Conservation (phyloP, 2,113 vertebrate species). For the Cebidichthys violaceus region DNA sequence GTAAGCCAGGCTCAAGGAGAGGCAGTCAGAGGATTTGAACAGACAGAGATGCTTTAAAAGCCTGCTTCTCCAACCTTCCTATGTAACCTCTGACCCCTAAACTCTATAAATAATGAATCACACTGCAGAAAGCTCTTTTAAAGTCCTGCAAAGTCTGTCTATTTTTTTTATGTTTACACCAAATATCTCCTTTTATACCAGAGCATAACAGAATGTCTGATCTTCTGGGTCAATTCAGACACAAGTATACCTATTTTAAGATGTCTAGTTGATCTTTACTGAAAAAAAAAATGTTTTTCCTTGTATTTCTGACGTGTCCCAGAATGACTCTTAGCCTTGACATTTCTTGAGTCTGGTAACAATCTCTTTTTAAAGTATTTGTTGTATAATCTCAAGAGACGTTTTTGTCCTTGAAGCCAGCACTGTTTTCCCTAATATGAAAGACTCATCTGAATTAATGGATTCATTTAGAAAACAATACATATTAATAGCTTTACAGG, state of each 20-base stretch:
- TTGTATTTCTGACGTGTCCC: background rate
- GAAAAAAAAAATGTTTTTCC: background rate
- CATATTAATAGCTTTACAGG: constrained; percentile 50
- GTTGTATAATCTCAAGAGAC: constrained; percentile 33
- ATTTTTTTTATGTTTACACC: background rate
- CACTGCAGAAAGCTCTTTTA: background rate
- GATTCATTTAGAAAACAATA: constrained; percentile 56
- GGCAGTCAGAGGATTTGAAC: constrained; percentile 14
- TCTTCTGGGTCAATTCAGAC: background rate
- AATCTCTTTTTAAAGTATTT: constrained; percentile 19
- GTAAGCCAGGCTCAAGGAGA: constrained; percentile 39
- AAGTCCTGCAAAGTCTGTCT: background rate
- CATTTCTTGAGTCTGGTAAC: background rate
- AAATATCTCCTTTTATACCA: background rate
- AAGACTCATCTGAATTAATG: constrained; percentile 53
- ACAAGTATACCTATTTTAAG: constrained; percentile 3
- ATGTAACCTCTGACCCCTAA: background rate
- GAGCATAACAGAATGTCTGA: background rate
- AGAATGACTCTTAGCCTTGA: constrained; percentile 24
- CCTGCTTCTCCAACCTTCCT: constrained; percentile 1
- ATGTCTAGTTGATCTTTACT: background rate
- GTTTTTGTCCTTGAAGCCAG: constrained; percentile 50
- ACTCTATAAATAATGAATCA: background rate
- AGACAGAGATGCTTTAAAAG: background rate
- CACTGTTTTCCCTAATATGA: constrained; percentile 26